Evolutionary conservation across 2,797 vertebrate genomes (phyloP), one percentile per base, ranked within the genome.

Genomic region (Tympanoctomys barrerae): DNA sequence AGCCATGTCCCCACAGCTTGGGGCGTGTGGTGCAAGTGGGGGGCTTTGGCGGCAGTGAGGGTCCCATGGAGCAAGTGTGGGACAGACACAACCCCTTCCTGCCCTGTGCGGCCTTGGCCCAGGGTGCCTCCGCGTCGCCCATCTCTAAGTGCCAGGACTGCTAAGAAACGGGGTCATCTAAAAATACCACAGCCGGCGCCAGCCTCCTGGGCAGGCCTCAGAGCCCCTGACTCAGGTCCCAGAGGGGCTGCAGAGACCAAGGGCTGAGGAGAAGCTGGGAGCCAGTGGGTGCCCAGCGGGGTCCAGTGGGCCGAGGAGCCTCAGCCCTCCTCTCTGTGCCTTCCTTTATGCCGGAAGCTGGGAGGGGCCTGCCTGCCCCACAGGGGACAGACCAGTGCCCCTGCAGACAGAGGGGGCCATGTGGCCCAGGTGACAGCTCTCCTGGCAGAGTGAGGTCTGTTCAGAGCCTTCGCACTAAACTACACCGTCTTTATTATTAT

Each of bases 1-100:
- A 33, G 24, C 36, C 49, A 61, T n/a, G 11, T 54, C 18, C 79
- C 14, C 73, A 18, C 33, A 83, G 33, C 31, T 2, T 14, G 33
- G n/a, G 42, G 22, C 39, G 28, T 7, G 0, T 1, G 26, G 39
- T 19, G 73, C 19, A 0, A 0, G 18, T 0, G 12, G 70, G 28
- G 26, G 59, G 9, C 64, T 54, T 21, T 26, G 10, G 36, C 1
- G 33, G 39, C 11, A 14, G 70, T 24, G 0, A 36, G 59, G 61
- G 0, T 24, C 78, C 49, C 3, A 4, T 13, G 7, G 10, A n/a
- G 62, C 52, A 39, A 36, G 42, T 3, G 0, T 2, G 28, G 36
- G 46, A 7, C 0, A 0, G 28, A 33, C 12, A 10, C 1, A 33
- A 42, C 68, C 10, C 42, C 80, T 22, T n/a, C 9, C 4, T 1